Evolutionary conservation across 2,888 invertebrate species (phyloP).

Genomic region (Xylocampa areola): DNA sequence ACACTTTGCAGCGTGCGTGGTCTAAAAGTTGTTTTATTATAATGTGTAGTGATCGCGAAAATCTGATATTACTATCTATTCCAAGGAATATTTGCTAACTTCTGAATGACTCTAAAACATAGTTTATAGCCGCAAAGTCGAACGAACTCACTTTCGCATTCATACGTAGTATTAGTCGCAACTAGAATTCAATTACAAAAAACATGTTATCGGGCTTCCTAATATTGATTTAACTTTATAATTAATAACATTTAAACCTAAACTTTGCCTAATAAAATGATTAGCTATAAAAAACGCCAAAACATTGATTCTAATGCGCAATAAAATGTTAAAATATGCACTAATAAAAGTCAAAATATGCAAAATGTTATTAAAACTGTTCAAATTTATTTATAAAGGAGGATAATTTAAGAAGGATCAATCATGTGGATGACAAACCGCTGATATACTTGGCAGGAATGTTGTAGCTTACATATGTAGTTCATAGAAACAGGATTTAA

Average conservation of each 20-base stretch:
- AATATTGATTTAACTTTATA: constrained; percentile 19
- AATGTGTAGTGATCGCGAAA: too few relatives aligned
- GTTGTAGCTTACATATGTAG: too few relatives aligned
- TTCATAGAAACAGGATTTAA: too few relatives aligned
- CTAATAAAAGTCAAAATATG: constrained; percentile 45
- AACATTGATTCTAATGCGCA: constrained; percentile 27
- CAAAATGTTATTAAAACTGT: constrained; percentile 13
- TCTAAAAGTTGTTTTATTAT: too few relatives aligned
- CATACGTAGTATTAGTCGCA: background rate
- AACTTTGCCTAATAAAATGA: constrained; percentile 28
- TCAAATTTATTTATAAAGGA: background rate
- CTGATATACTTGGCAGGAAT: background rate
- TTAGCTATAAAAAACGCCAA: constrained; percentile 27
- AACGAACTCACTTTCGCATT: too few relatives aligned
- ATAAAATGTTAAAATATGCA: constrained; percentile 44
- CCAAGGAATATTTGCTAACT: too few relatives aligned
- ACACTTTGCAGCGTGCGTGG: too few relatives aligned
- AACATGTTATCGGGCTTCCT: background rate
- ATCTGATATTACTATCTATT: too few relatives aligned
- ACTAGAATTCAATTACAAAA: background rate
- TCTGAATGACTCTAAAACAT: too few relatives aligned
- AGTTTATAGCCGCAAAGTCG: too few relatives aligned
- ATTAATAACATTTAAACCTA: constrained; percentile 20
- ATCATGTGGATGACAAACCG: background rate
- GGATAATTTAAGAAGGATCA: background rate